Evolutionary conservation across 2,888 invertebrate genomes (phyloP).

Genomic region (Fragum whitleyi): DNA sequence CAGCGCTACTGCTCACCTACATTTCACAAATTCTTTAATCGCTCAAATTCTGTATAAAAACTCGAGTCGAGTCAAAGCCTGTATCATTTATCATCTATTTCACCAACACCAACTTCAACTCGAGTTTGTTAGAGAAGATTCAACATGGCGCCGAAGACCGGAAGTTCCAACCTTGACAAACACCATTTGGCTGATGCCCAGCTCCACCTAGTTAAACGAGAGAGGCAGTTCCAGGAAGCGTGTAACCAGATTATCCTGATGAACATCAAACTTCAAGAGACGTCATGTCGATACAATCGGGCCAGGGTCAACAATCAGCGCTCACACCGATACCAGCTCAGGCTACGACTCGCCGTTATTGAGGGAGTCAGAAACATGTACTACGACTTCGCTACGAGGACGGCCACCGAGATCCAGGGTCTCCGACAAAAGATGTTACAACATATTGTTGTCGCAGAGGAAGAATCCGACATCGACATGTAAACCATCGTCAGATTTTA

Average conservation of each 20-base stretch:
- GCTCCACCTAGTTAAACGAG: conserved; percentile 33
- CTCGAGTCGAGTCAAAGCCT: background rate
- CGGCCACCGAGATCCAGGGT: conserved; percentile 38
- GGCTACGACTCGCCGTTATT: conserved; percentile 73
- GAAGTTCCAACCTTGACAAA: background rate
- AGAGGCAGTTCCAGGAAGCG: conserved; percentile 57
- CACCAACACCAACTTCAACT: background rate
- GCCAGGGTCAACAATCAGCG: conserved; percentile 68
- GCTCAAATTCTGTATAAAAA: conserved; percentile 3
- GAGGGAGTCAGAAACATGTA: conserved; percentile 69
- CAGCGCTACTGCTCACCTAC: background rate
- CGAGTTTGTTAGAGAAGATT: background rate
- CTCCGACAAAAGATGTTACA: conserved; percentile 28
- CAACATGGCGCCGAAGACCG: conserved; percentile 19
- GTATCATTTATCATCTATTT: background rate
- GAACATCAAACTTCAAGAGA: conserved; percentile 66
- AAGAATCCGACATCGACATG: background rate
- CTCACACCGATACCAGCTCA: conserved; percentile 76
- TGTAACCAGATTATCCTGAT: conserved; percentile 76
- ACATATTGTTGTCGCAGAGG: background rate
- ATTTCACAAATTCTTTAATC: background rate
- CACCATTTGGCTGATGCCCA: conserved; percentile 10
- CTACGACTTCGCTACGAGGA: conserved; percentile 62
- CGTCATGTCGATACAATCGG: conserved; percentile 69
- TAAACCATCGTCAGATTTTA: conserved; percentile 1